Evolutionary conservation across 1,140 invertebrate genomes (phyloP).

Genomic region (Hylyphantes graminicola): DNA sequence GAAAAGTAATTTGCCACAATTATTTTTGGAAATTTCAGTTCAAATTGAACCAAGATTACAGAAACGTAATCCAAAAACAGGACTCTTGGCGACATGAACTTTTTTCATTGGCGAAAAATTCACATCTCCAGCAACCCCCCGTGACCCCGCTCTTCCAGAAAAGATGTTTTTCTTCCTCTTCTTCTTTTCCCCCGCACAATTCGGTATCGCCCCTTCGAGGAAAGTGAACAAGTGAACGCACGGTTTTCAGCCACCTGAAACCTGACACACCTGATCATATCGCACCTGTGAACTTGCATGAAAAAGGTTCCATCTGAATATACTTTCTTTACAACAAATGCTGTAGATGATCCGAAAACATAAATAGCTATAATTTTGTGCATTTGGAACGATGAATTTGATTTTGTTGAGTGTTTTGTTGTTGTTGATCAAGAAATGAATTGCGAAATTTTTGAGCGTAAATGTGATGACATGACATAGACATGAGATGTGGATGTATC

Average conservation of each 20-base stretch:
- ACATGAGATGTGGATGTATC: constrained; percentile 2
- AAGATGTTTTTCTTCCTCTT: no score
- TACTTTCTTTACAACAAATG: background rate
- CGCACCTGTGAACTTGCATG: constrained; percentile 6
- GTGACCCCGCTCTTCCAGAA: no score
- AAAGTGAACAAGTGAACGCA: no score
- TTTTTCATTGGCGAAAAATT: no score
- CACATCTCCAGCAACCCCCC: no score
- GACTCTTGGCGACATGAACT: no score
- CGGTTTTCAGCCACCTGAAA: background rate
- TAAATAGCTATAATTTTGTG: background rate
- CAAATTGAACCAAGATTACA: no score
- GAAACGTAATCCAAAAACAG: no score
- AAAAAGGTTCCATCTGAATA: background rate
- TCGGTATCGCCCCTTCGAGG: no score
- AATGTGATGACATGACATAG: background rate
- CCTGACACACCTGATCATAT: constrained; percentile 15
- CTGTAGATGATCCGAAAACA: background rate
- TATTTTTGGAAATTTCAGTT: no score
- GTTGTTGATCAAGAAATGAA: background rate
- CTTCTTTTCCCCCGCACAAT: no score
- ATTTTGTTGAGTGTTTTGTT: background rate
- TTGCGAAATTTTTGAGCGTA: background rate
- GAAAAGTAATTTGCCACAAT: no score
- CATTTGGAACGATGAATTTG: background rate